phyloP scores from a whole-genome alignment of 1,140 invertebrate genomes.

The Venustaconcha ellipsiformis region DNA sequence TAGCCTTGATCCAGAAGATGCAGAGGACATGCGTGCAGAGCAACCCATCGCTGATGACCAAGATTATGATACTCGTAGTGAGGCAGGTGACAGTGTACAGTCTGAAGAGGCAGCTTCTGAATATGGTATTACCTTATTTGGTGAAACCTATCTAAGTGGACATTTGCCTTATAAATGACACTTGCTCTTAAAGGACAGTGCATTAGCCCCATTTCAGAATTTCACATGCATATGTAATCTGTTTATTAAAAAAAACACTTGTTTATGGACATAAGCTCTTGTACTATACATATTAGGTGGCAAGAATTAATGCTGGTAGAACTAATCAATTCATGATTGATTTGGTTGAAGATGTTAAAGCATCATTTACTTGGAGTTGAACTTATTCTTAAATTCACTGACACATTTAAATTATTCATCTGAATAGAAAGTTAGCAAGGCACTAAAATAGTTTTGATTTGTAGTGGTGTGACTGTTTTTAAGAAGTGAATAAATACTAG shows the following conservation, averaged over 20 bases:
- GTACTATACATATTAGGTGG: too few relatives aligned
- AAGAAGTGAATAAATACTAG: too few relatives aligned
- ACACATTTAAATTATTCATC: too few relatives aligned
- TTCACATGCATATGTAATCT: neutral
- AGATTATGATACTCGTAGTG: conserved; percentile 63
- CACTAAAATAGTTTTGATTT: too few relatives aligned
- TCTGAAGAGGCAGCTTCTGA: conserved; percentile 20
- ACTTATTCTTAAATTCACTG: too few relatives aligned
- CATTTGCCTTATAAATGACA: neutral
- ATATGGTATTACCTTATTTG: conserved; percentile 18
- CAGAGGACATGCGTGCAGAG: conserved; percentile 34
- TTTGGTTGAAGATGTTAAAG: too few relatives aligned
- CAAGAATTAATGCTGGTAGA: too few relatives aligned
- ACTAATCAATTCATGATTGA: too few relatives aligned
- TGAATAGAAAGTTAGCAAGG: too few relatives aligned
- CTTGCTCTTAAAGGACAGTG: neutral
- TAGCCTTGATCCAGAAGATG: too few relatives aligned
- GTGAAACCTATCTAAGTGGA: neutral
- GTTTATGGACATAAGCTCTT: neutral
- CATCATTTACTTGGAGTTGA: too few relatives aligned
- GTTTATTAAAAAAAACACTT: neutral
- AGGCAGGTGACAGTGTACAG: conserved; percentile 43
- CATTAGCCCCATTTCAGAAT: neutral
- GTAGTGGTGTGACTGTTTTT: too few relatives aligned
- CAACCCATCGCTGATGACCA: conserved; percentile 39